These are phyloP conservation scores for Arion vulgaris DNA, from an alignment of 1,140 invertebrate genomes.

Conservation along the genomic window DNA sequence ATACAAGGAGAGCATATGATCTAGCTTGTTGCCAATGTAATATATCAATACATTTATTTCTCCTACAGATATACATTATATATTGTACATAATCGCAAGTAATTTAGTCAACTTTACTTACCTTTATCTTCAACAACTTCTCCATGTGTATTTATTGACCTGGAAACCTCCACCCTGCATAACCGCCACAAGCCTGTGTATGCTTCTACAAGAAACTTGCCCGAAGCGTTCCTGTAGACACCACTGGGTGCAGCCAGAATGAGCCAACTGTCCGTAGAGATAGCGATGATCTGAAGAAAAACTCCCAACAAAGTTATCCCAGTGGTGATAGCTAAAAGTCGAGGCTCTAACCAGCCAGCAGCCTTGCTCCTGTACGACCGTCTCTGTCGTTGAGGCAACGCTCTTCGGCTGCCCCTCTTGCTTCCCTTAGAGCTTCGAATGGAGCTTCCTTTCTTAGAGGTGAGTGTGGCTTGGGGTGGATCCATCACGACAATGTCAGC, in stretches of 20 bases:
- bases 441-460: background rate
- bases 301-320: conserved; percentile 42
- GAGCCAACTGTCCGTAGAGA: conserved; percentile 50
- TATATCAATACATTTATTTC: too few species aligned
- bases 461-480: background rate
- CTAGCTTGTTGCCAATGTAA: too few species aligned
- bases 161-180: conserved; percentile 39
- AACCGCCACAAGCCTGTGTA: conserved; percentile 47
- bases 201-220: conserved; percentile 31
- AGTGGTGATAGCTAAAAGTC: conserved; percentile 40
- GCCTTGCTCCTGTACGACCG: background rate
- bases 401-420: background rate
- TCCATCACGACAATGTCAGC: background rate
- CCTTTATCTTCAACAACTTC: conserved; percentile 10
- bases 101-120: too few species aligned
- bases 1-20: too few species aligned
- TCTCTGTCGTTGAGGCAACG: background rate
- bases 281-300: conserved; percentile 50
- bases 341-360: conserved; percentile 26
- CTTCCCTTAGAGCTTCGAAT: background rate
- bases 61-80: too few species aligned
- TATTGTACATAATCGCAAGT: too few species aligned
- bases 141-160: conserved; percentile 9
- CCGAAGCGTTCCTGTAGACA: conserved; percentile 26
- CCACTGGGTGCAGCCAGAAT: conserved; percentile 36